phyloP scores from a whole-genome alignment of 2,113 vertebrate genomes.

The Xerus inauris region DNA sequence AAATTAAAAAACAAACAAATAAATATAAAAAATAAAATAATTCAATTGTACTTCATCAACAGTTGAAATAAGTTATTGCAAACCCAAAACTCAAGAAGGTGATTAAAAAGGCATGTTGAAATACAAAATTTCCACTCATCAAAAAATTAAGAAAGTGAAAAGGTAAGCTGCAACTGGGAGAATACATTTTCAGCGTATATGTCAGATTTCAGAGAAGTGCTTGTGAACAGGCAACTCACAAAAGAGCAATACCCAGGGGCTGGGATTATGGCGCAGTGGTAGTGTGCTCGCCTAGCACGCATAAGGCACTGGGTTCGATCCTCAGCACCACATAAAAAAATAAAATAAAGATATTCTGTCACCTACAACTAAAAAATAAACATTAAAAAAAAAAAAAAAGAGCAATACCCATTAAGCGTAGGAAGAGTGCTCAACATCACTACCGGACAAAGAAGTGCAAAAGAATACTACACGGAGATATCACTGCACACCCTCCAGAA shows the following conservation, averaged over 20 bases:
- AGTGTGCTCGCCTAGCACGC: no score
- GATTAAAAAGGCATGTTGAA: background rate
- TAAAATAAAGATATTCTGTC: no score
- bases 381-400: no score
- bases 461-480: background rate
- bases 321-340: no score
- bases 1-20: no score
- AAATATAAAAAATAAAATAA: background rate
- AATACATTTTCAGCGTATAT: background rate
- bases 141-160: slow-evolving; percentile 23
- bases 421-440: background rate
- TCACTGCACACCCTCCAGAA: background rate
- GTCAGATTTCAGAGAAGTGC: background rate
- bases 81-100: no score
- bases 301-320: no score
- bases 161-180: background rate
- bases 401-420: background rate
- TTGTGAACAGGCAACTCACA: background rate
- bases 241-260: no score
- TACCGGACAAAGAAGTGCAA: background rate
- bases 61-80: no score
- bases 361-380: no score
- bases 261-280: no score
- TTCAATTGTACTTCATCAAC: background rate
- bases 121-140: background rate